Conservation (phyloP, 2,888 invertebrate genomes). For the Homarus gammarus region DNA sequence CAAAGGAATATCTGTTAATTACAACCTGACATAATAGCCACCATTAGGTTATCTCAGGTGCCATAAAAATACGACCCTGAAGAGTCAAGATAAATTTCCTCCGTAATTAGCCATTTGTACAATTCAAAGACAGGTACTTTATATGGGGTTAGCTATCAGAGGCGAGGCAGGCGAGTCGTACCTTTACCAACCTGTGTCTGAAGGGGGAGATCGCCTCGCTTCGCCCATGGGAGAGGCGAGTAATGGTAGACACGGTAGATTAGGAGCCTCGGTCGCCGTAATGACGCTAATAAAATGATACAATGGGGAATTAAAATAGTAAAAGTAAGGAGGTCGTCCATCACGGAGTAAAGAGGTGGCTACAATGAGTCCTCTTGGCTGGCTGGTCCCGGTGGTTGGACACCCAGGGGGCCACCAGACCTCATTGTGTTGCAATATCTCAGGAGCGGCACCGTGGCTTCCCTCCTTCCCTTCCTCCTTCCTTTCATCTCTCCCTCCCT, state of each 20-base stretch:
- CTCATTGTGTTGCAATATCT: neutral
- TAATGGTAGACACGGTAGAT: slow-evolving; percentile 47
- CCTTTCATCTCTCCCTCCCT: neutral
- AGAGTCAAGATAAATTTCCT: slow-evolving; percentile 49
- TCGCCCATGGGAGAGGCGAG: neutral
- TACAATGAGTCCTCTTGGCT: neutral
- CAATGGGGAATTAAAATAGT: slow-evolving; percentile 62
- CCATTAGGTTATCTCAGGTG: slow-evolving; percentile 48
- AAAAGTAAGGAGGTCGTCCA: slow-evolving; percentile 51
- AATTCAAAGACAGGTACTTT: slow-evolving; percentile 57
- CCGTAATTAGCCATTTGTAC: slow-evolving; percentile 64
- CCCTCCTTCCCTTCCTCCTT: neutral
- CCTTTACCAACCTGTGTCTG: neutral
- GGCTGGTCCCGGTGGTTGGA: no score
- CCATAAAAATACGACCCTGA: slow-evolving; percentile 54
- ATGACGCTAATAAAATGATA: slow-evolving; percentile 69
- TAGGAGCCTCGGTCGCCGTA: neutral
- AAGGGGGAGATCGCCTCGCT: neutral
- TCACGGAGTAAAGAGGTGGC: slow-evolving; percentile 56
- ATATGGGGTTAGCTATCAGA: slow-evolving; percentile 8
- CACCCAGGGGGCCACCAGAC: neutral
- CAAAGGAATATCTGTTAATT: slow-evolving; percentile 62
- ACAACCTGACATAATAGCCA: slow-evolving; percentile 48
- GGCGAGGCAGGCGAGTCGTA: neutral
- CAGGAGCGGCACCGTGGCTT: neutral